A percentile compares a stretch with the other conserved stretches of the same genome.
Evolutionary conservation across 2,113 vertebrate species (phyloP).

Genomic region (Talpa occidentalis): DNA sequence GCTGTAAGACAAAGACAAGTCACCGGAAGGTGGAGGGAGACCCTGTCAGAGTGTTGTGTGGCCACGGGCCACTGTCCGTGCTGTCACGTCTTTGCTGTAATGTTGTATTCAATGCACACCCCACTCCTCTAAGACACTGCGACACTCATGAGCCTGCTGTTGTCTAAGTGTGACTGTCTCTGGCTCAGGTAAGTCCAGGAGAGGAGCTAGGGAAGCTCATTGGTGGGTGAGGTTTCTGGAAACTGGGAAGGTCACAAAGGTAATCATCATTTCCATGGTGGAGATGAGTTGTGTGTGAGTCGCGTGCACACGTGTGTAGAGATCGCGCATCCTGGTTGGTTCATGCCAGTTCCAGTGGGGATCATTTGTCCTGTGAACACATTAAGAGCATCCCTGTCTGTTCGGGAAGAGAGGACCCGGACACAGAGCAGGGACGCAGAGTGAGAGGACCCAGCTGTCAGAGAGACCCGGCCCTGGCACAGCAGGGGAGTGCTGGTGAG

Average conservation of each 20-base stretch:
- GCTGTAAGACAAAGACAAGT: no score
- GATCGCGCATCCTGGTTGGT: neutral
- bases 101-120: neutral
- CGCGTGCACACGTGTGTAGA: neutral
- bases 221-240: neutral
- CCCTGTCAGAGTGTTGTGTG: no score
- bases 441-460: neutral
- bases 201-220: neutral
- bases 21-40: no score
- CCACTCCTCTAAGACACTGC: neutral
- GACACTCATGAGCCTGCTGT: neutral
- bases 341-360: no score
- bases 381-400: neutral
- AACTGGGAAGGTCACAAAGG: neutral
- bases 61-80: no score
- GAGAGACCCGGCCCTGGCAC: neutral
- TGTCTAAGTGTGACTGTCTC: neutral
- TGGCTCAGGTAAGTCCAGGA: neutral
- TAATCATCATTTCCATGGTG: neutral
- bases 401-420: no score
- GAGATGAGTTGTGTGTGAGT: neutral
- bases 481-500: neutral
- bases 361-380: neutral
- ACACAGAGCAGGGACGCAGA: no score
- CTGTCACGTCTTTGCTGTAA: neutral